Conservation (phyloP, 2,888 invertebrate species). For the Rotaria sp. region DNA sequence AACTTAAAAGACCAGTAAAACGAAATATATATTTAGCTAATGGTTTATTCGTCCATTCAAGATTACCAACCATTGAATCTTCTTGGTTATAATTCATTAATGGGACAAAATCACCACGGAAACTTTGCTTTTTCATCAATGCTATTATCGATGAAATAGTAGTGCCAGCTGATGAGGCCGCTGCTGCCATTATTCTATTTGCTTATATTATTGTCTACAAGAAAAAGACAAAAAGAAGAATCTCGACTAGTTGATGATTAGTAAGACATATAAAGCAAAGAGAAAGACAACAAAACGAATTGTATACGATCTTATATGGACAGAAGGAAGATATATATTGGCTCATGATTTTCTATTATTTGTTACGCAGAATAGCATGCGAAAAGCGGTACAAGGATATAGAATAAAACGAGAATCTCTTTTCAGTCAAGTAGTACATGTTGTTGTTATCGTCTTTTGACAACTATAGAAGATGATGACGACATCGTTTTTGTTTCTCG, state of each 20-base stretch:
- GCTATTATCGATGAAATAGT: not conserved
- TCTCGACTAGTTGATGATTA: not conserved
- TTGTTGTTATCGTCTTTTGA: not conserved
- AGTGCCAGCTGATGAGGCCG: not conserved
- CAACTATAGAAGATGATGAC: not conserved
- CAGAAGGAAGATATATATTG: not conserved
- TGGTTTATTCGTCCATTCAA: conserved; percentile 40
- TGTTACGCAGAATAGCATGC: not conserved
- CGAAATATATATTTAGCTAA: conserved; percentile 33
- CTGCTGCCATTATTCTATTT: not conserved
- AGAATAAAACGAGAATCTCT: not conserved
- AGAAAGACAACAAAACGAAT: not conserved
- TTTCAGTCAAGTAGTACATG: not conserved
- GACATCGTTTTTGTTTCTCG: not conserved
- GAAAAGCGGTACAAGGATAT: not conserved
- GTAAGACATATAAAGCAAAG: not conserved
- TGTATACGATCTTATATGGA: not conserved
- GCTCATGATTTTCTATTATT: not conserved
- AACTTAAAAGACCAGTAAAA: conserved; percentile 69
- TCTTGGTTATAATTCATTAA: too few relatives aligned
- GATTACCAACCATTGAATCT: not conserved
- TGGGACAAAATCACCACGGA: not conserved
- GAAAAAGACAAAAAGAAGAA: not conserved
- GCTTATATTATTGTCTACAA: not conserved
- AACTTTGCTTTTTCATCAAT: conserved; percentile 4